These are phyloP conservation scores for Pseudachorutes palmiensis DNA, from an alignment of 1,140 invertebrate species.

Conservation along the genomic window DNA sequence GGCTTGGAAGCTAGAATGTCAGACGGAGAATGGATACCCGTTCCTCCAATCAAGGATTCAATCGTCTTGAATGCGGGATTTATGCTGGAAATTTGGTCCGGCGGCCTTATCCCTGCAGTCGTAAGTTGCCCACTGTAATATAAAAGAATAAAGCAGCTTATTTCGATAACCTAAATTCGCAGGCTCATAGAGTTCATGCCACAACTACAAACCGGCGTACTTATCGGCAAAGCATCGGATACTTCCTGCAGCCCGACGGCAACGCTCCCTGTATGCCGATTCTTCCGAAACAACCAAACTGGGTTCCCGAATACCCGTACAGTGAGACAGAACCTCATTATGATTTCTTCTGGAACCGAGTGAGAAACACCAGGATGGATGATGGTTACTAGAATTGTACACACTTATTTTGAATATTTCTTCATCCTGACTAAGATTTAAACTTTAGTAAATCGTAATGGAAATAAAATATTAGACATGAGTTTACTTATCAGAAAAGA, in stretches of 20 bases:
- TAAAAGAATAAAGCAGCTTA: neutral
- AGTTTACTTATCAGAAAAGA: too few relatives aligned
- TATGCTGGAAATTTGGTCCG: constrained; percentile 27
- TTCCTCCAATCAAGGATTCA: constrained; percentile 18
- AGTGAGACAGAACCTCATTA: neutral
- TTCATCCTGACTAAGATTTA: too few relatives aligned
- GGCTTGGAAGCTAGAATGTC: constrained; percentile 19
- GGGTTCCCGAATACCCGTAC: neutral
- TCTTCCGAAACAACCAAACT: neutral
- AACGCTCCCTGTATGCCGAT: neutral
- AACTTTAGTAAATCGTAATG: too few relatives aligned
- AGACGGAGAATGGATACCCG: constrained; percentile 22
- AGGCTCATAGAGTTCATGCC: neutral
- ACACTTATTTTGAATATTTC: too few relatives aligned
- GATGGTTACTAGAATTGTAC: too few relatives aligned
- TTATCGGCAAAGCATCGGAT: neutral
- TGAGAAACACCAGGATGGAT: neutral
- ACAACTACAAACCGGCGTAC: neutral
- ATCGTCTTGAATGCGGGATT: constrained; percentile 24
- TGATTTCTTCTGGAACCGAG: neutral
- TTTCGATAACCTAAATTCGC: neutral
- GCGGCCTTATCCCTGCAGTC: constrained; percentile 20
- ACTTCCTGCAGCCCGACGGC: neutral
- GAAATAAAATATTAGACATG: too few relatives aligned
- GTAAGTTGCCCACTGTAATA: constrained; percentile 7